Evolutionary conservation across 2,797 vertebrate species (phyloP).

Genomic region (Synaphobranchus kaupii): DNA sequence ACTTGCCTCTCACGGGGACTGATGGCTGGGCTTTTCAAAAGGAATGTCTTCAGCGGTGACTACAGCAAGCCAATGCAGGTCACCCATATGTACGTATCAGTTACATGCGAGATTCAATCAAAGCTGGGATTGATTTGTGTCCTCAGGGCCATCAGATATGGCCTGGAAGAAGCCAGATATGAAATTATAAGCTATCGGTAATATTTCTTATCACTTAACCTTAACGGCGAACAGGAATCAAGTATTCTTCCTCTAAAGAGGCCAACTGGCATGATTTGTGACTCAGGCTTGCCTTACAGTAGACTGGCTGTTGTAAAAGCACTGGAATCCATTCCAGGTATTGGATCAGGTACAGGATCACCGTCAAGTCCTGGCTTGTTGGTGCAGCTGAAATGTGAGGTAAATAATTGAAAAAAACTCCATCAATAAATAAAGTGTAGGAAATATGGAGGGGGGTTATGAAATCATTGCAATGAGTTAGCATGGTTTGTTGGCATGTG

Average conservation of each 20-base stretch:
- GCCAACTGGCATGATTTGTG: not conserved
- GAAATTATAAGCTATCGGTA: constrained; percentile 48
- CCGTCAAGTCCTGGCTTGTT: constrained; percentile 55
- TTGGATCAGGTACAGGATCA: constrained; percentile 14
- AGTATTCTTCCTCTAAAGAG: not conserved
- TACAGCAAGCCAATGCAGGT: constrained; percentile 61
- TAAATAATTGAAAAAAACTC: constrained; percentile 73
- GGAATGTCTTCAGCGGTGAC: constrained; percentile 58
- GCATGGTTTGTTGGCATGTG: not conserved
- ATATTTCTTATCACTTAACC: constrained; percentile 65
- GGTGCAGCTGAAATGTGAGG: constrained; percentile 64
- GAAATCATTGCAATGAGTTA: not conserved
- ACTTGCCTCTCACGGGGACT: not conserved
- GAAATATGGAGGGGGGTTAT: constrained; percentile 8
- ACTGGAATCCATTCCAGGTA: not conserved
- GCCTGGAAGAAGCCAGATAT: not conserved
- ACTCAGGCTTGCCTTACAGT: not conserved
- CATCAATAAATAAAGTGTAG: constrained; percentile 75
- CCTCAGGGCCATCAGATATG: constrained; percentile 48
- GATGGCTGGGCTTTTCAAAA: constrained; percentile 37
- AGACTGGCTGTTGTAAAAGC: not conserved
- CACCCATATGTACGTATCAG: constrained; percentile 63
- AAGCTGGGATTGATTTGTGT: constrained; percentile 69
- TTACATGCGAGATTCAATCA: constrained; percentile 71
- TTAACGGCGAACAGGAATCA: constrained; percentile 54